Evolutionary conservation across 2,113 vertebrate species (phyloP).

Genomic region (Ceuthmochares aereus): DNA sequence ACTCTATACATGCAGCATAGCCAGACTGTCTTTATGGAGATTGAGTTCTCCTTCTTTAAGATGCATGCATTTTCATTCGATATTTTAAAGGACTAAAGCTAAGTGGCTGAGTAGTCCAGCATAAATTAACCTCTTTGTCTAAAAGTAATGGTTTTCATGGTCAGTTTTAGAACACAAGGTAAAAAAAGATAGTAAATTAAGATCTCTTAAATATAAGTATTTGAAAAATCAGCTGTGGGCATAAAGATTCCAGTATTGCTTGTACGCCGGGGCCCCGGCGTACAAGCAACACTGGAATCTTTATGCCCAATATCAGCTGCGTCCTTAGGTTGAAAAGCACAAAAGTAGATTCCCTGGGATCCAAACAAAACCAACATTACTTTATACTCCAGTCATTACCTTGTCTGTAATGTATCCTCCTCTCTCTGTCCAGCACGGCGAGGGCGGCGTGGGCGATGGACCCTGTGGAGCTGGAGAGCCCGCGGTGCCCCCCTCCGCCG

Average conservation of each 20-base stretch:
- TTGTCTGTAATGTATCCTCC: background rate
- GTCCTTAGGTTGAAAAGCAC: background rate
- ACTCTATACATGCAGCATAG: accelerated
- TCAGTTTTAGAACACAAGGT: background rate
- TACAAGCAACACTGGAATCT: too few species aligned
- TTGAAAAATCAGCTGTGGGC: background rate
- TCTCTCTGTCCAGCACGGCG: conserved; percentile 33
- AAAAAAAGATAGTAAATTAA: background rate
- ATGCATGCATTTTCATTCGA: background rate
- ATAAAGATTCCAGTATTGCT: too few species aligned
- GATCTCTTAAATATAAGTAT: background rate
- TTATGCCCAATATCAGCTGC: too few species aligned
- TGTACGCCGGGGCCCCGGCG: too few species aligned
- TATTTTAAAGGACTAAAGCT: background rate
- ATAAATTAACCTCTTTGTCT: background rate
- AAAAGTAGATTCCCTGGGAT: too few species aligned
- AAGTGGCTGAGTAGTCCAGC: background rate
- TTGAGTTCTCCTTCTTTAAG: background rate
- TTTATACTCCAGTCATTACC: accelerated
- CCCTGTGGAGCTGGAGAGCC: accelerated
- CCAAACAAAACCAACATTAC: background rate
- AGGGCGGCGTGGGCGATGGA: background rate
- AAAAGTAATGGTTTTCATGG: background rate
- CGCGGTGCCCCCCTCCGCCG: background rate
- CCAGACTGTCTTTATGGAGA: background rate